Evolutionary conservation across 2,113 vertebrate genomes (phyloP).

Genomic region (Tenebrosternarchus preto): DNA sequence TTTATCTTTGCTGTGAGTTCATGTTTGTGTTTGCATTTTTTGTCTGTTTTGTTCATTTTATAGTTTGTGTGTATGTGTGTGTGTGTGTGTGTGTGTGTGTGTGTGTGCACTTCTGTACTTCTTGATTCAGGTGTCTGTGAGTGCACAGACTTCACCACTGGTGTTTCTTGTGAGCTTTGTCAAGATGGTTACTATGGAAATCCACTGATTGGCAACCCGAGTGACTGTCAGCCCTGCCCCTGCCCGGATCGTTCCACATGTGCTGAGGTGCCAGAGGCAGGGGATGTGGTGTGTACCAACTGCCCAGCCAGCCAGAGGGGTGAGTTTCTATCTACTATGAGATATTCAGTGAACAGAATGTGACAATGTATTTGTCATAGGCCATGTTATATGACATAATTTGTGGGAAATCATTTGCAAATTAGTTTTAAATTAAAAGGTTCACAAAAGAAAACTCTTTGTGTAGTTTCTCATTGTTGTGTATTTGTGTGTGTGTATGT

Average conservation of each 20-base stretch:
- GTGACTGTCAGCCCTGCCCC: slow-evolving; percentile 85
- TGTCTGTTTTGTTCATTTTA: background rate
- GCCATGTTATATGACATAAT: too few relatives aligned
- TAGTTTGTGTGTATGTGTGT: background rate
- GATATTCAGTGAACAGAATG: background rate
- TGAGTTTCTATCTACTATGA: slow-evolving; percentile 63
- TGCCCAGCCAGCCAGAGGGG: slow-evolving; percentile 86
- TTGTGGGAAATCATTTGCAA: too few relatives aligned
- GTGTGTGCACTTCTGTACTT: slow-evolving; percentile 28
- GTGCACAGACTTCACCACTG: slow-evolving; percentile 84
- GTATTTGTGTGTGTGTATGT: background rate
- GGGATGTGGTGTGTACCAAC: slow-evolving; percentile 87
- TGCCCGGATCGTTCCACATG: slow-evolving; percentile 82
- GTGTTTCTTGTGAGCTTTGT: slow-evolving; percentile 85
- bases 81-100: background rate
- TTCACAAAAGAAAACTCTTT: too few relatives aligned
- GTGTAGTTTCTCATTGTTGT: background rate
- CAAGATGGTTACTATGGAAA: slow-evolving; percentile 85
- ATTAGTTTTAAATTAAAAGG: too few relatives aligned
- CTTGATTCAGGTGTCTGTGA: slow-evolving; percentile 79
- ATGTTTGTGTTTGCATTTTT: slow-evolving; percentile 3
- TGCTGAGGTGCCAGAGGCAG: slow-evolving; percentile 65
- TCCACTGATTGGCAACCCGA: slow-evolving; percentile 71
- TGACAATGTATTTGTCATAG: too few relatives aligned
- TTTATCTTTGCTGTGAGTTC: background rate